A percentile compares a stretch with the other conserved stretches of the same genome.
Conservation (phyloP, 2,113 vertebrate genomes). For the Myiozetetes cayanensis region DNA sequence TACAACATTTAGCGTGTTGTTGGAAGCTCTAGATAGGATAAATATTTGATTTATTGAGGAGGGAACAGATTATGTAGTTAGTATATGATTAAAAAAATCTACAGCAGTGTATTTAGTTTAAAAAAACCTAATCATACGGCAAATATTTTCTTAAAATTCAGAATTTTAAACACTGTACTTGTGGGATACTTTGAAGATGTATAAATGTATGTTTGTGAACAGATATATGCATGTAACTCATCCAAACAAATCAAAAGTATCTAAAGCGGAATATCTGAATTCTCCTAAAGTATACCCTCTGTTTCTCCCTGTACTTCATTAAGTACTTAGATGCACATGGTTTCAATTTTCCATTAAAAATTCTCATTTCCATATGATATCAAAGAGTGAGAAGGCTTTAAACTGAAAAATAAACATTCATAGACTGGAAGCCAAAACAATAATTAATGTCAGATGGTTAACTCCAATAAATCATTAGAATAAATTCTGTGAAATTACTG, state of each 20-base stretch:
- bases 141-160: neutral
- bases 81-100: neutral
- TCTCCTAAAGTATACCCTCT: conserved; percentile 75
- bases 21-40: neutral
- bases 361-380: conserved; percentile 96
- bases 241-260: conserved; percentile 72
- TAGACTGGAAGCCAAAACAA: conserved; percentile 87
- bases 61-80: neutral
- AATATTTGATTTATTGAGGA: neutral
- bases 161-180: neutral
- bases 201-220: conserved; percentile 32
- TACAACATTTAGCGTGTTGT: neutral
- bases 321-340: conserved; percentile 89
- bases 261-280: conserved; percentile 74
- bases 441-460: conserved; percentile 90
- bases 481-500: conserved; percentile 83
- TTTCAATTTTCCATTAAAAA: conserved; percentile 91
- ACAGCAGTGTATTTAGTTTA: neutral
- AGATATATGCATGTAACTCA: conserved; percentile 53
- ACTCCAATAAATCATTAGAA: conserved; percentile 86
- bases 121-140: neutral
- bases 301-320: conserved; percentile 90
- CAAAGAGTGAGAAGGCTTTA: conserved; percentile 90
- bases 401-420: conserved; percentile 90
- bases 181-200: neutral